Evolutionary conservation across 1,140 invertebrate genomes (phyloP).

Genomic region (Panagrolaimus sp.): DNA sequence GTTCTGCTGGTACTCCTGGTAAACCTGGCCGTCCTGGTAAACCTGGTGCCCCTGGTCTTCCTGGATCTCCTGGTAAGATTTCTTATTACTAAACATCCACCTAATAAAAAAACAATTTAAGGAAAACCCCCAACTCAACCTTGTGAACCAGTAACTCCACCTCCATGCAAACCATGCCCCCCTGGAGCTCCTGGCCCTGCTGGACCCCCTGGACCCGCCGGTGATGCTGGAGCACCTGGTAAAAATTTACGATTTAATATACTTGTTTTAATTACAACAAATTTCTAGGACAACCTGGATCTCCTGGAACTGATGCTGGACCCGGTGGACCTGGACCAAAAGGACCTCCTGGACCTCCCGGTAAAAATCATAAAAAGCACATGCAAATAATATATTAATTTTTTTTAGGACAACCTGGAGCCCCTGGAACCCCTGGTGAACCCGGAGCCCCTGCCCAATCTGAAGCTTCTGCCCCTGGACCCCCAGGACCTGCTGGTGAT

Average conservation of each 20-base stretch:
- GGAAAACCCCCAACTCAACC: background rate
- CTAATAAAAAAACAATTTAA: no score
- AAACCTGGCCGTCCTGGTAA: conserved; percentile 21
- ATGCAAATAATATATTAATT: no score
- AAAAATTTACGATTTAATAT: no score
- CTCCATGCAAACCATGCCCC: conserved; percentile 19
- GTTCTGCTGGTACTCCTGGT: conserved; percentile 22
- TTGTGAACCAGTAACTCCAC: background rate
- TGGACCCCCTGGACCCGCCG: background rate
- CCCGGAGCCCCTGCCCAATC: conserved; percentile 12
- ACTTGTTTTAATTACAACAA: no score
- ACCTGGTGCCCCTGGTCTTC: conserved; percentile 15
- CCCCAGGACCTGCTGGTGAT: no score
- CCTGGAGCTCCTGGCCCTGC: background rate
- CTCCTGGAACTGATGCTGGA: conserved; percentile 7
- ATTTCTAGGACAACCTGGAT: conserved; percentile 52
- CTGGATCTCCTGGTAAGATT: conserved; percentile 13
- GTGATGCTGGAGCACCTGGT: conserved; percentile 3
- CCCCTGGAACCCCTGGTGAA: conserved; percentile 25
- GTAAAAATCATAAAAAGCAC: no score
- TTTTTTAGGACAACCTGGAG: no score
- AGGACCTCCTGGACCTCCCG: conserved; percentile 4
- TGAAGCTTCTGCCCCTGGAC: conserved; percentile 6
- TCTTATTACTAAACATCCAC: no score
- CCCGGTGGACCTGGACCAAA: background rate